These are phyloP conservation scores for Eublepharis macularius DNA, from an alignment of 2,113 vertebrate species.

Conservation along the genomic window DNA sequence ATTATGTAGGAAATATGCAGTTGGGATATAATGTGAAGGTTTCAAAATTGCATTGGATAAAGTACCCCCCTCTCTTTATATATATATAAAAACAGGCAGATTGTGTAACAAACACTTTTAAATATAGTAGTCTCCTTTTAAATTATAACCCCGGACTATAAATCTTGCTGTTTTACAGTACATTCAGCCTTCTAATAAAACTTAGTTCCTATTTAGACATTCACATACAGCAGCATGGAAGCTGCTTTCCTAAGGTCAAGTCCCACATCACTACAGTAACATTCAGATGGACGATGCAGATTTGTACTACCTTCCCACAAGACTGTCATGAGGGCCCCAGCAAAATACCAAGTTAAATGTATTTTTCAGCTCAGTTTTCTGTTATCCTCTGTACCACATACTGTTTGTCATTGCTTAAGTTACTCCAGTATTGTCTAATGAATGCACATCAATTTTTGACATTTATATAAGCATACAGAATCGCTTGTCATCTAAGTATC, in stretches of 20 bases:
- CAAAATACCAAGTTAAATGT: neutral
- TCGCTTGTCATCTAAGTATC: neutral
- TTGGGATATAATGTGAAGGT: neutral
- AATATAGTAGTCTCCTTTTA: neutral
- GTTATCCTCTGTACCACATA: conserved; percentile 14
- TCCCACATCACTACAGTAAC: neutral
- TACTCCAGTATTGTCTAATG: neutral
- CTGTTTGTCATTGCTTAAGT: neutral
- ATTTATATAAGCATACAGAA: neutral
- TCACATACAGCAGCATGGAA: neutral
- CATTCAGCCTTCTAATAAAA: neutral
- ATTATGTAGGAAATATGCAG: neutral
- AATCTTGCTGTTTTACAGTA: neutral
- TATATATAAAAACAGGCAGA: neutral
- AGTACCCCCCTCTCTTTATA: neutral
- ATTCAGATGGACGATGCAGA: neutral
- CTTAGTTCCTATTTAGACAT: neutral
- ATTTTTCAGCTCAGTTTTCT: neutral
- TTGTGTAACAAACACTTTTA: neutral
- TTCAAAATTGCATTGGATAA: neutral
- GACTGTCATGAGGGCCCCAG: neutral
- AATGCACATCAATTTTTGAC: neutral
- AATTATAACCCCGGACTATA: neutral
- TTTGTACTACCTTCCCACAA: neutral
- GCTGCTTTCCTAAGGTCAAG: neutral